These are phyloP conservation scores for Drosophila teissieri DNA, from an alignment of 1,140 invertebrate genomes.

Conservation along the genomic window DNA sequence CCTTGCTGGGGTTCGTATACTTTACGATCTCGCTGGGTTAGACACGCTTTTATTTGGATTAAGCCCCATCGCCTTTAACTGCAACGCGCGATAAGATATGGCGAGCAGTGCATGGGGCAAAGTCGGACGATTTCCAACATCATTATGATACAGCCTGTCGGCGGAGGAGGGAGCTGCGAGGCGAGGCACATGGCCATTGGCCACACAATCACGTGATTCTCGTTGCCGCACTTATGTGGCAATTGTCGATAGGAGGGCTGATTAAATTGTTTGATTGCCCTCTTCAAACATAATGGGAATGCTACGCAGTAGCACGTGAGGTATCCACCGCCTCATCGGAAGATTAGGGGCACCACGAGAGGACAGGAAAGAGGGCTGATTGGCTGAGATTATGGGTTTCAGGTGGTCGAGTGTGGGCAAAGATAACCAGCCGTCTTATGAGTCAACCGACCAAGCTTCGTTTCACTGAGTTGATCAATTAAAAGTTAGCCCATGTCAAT, in stretches of 20 bases:
- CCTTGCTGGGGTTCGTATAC: slow-evolving; percentile 37
- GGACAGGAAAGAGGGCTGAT: slow-evolving; percentile 5
- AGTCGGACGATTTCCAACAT: slow-evolving; percentile 30
- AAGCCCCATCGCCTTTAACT: slow-evolving; percentile 30
- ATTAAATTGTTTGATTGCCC: slow-evolving; percentile 75
- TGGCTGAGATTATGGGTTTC: slow-evolving; percentile 5
- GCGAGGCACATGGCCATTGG: slow-evolving; percentile 42
- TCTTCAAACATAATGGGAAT: slow-evolving; percentile 58
- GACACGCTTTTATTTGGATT: slow-evolving; percentile 50
- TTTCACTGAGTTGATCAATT: slow-evolving; percentile 1
- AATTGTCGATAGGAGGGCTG: slow-evolving; percentile 65
- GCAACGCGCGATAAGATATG: slow-evolving; percentile 41
- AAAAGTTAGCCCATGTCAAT: background rate
- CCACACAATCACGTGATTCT: slow-evolving; percentile 68
- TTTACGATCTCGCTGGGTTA: slow-evolving; percentile 36
- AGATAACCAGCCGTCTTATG: slow-evolving; percentile 8
- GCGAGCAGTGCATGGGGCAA: slow-evolving; percentile 33
- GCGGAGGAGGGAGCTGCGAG: background rate
- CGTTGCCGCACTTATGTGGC: slow-evolving; percentile 60
- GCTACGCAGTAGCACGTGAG: slow-evolving; percentile 24
- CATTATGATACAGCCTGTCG: background rate
- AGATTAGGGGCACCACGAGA: slow-evolving; percentile 20
- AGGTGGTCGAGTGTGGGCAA: slow-evolving; percentile 13
- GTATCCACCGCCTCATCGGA: background rate
- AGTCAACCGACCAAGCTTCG: slow-evolving; percentile 2